Base-by-base conservation (phyloP, 2,888 invertebrate genomes). In the Acrocyrtus sp. region DNA sequence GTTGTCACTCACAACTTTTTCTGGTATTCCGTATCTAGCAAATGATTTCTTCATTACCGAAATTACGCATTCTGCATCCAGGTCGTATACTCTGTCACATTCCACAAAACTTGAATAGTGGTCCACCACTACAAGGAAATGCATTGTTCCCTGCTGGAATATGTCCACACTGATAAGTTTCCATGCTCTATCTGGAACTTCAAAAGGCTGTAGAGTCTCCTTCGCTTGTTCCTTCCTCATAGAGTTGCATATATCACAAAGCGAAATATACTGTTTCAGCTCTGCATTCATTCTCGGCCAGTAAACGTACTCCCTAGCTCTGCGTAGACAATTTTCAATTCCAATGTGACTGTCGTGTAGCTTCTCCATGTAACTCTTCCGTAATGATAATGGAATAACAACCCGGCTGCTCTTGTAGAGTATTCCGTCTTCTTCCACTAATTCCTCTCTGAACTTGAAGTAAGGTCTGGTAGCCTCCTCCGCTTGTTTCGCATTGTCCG, bases 31-130 rank as follows among this genome's bases (percentile, higher is more conserved):
- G 57, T 74, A 66, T 62, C 77, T 58, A n/a, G 54, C 73, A 63
- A 67, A 81, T 76, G 50, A 69, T 63, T 45, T 43, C 29, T 73
- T 80, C 73, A 57, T 21, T 12, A 19, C 3, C 3, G 27, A 34
- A 1, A 62, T 50, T 2, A 62, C 50, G 4, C 21, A n/a, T 22
- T 1, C 48, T 1, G 27, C 10, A 2, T 26, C 34, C 48, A 60
- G 21, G 29, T 5, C 34, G n/a, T n/a, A n/a, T 43, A 80, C 29
- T 24, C 48, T 24, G 47, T 72, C 75, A 5, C 75, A 51, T 74
- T 81, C 77, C n/a, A 76, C 79, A 43, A 66, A 81, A 51, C 78
- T 78, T 12, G 80, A 80, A 61, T 75, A 81, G 48, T 78, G 76
- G 51, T 79, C 78, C 60, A 81, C 78, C n/a, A 69, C 68, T 12